phyloP scores from a whole-genome alignment of 2,888 invertebrate species.

The Rhingia rostrata region DNA sequence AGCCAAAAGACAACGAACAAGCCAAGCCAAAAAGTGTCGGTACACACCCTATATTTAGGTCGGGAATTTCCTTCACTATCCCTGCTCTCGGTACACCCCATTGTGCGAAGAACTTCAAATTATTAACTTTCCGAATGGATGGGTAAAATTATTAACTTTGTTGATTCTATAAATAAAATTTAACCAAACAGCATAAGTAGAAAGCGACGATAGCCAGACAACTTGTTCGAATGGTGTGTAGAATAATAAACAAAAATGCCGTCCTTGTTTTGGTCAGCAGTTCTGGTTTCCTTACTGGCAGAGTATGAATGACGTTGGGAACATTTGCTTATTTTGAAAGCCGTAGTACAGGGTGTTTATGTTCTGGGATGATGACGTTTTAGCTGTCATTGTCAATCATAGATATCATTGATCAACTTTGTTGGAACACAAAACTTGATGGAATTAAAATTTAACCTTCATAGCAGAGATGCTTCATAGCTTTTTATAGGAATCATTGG shows the following conservation, averaged over 20 bases:
- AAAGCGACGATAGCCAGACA: slow-evolving; percentile 18
- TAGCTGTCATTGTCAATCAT: no score
- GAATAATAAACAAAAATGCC: slow-evolving; percentile 55
- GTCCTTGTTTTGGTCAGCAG: slow-evolving; percentile 46
- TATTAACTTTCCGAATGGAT: not conserved
- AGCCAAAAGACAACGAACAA: slow-evolving; percentile 92
- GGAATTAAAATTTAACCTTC: no score
- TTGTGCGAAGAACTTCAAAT: slow-evolving; percentile 77
- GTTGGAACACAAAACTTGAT: no score
- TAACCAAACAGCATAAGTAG: slow-evolving; percentile 1
- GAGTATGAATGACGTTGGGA: not conserved
- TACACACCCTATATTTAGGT: slow-evolving; percentile 89
- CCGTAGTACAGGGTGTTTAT: not conserved
- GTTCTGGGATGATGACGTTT: no score
- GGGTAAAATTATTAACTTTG: slow-evolving; percentile 12
- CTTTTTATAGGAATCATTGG: no score
- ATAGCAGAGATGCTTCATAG: no score
- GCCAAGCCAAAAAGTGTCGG: slow-evolving; percentile 92
- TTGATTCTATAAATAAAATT: slow-evolving; percentile 3
- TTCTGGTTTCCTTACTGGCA: not conserved
- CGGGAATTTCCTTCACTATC: slow-evolving; percentile 82
- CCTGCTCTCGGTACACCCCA: slow-evolving; percentile 88
- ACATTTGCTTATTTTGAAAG: not conserved
- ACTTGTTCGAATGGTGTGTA: slow-evolving; percentile 19
- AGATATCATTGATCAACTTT: no score